Percentiles rank a stretch among this genome's conserved stretches.
Evolutionary conservation across 35 echinoderm and acorn worm genomes (phyloP).

Genomic region (Strongylocentrotus purpuratus): DNA sequence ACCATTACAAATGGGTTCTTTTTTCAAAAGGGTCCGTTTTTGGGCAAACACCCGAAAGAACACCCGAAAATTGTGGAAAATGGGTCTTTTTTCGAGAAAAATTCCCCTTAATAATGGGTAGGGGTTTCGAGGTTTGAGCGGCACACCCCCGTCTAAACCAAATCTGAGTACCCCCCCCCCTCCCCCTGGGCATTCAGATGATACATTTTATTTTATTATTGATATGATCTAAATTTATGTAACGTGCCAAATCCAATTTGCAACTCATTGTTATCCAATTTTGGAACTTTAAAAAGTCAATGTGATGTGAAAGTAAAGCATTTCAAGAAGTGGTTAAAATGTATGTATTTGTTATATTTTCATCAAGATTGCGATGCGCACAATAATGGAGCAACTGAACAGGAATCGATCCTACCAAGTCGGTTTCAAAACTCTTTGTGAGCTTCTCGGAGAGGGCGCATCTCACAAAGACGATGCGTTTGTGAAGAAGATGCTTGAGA

Average conservation of each 20-base stretch:
- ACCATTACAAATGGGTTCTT: too few relatives aligned
- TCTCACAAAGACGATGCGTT: constrained; percentile 21
- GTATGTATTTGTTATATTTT: not conserved
- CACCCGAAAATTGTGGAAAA: too few relatives aligned
- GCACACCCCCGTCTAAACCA: too few relatives aligned
- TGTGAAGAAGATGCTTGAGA: constrained; percentile 25
- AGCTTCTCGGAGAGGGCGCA: not conserved
- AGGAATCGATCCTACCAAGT: not conserved
- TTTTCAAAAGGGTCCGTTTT: too few relatives aligned
- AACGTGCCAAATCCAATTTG: not conserved
- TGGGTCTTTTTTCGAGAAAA: too few relatives aligned
- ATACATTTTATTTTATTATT: too few relatives aligned
- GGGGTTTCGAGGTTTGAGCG: too few relatives aligned
- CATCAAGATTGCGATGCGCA: not conserved
- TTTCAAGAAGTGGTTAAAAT: not conserved
- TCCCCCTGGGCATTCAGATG: too few relatives aligned
- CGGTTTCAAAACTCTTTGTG: constrained; percentile 29
- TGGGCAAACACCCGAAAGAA: too few relatives aligned
- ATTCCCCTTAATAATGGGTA: too few relatives aligned
- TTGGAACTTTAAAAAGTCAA: not conserved
- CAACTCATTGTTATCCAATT: not conserved
- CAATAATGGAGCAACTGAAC: constrained; percentile 6
- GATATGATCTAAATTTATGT: too few relatives aligned
- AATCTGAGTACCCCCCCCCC: too few relatives aligned
- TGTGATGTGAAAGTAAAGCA: not conserved